Evolutionary conservation across 2,888 invertebrate species (phyloP), one percentile per base, ranked within the genome.

Genomic region (Aleiodes testaceus): DNA sequence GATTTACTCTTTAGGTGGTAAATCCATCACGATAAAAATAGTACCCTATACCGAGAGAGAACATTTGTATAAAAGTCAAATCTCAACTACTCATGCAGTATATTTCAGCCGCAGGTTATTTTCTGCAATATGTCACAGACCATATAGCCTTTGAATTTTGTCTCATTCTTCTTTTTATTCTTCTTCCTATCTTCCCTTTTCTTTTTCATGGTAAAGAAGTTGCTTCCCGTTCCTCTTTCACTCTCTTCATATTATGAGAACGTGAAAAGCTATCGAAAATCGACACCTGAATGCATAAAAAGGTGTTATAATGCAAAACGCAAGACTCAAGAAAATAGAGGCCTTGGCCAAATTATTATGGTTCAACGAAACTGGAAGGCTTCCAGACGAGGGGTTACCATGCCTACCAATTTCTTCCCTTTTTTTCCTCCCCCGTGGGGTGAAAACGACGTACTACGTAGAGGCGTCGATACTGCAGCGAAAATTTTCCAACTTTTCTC

Each of bases 281-380:
- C 14, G 36, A 16, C 59, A 59, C 59, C 59, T 59, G 59, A 59
- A 59, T 42, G 59, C 36, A 36, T 42, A 59, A 59, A 7, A 42
- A 59, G 59, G 42, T 42, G 59, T 59, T 59, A 59, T 59, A 36
- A 59, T 59, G 59, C 59, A 42, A 59, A 59, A 59, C 36, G 59
- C 20, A 59, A 18, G 36, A 18, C 59, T 59, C 36, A 59, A 59
- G 36, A 42, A 36, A 36, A 36, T 7, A 36, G 36, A 59, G 59
- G 49, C 36, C 59, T 59, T 11, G 42, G 59, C 16, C 59, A 59
- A 59, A 75, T 76, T 75, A 76, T 75, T 74, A 75, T 76, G 71
- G 72, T 75, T 74, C 69, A 69, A 55, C 66, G 69, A 74, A 72
- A 55, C 74, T 76, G 75, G 75, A 76, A 69, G 68, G 49, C 66